Base-by-base conservation (phyloP, 2,888 invertebrate species). In the Brenthis daphne region DNA sequence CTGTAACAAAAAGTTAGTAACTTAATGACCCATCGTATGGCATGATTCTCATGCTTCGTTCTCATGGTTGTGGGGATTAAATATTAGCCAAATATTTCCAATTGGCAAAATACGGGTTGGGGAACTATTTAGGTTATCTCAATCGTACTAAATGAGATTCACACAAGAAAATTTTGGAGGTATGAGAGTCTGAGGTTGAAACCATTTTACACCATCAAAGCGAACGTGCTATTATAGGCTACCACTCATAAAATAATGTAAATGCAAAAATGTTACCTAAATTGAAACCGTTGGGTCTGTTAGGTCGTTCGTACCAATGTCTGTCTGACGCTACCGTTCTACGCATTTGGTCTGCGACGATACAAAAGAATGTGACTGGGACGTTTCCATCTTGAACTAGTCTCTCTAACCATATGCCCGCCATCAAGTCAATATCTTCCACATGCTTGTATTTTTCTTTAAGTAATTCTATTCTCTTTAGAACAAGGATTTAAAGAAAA, bases 351-450 rank as follows among this genome's bases (percentile, higher is more conserved):
- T 96, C 96, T 6, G 96, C 96, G 75, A 98, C 95, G 65, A 98
- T 91, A 80, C 97, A 98, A 67, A 96, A 96, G 80, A 98, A 96
- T 20, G 97, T 97, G 0, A 96, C 96, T 14, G 98, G 97, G 33
- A 97, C 93, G 93, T 96, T 95, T 64, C 96, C 96, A 54, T 96
- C 97, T 2, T 95, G 95, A 61, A 97, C 88, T 0, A 96, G 95
- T 69, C 94, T 93, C 82, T 98, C 98, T 0, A 96, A 95, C 69
- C 98, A 96, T 48, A 97, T 96, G 24, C 97, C 98, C 43, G 96
- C 96, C 95, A 97, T 96, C 47, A 98, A 89, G 87, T 98, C 98
- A 65, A 98, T 96, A 84, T 98, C 98, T 73, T 94, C 94, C 2
- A 97, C 95, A 83, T 96, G 94, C 1, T 76, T 67, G 69, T 86